Base-by-base conservation (phyloP, 2,888 invertebrate species). In the Apocheima hispidaria region DNA sequence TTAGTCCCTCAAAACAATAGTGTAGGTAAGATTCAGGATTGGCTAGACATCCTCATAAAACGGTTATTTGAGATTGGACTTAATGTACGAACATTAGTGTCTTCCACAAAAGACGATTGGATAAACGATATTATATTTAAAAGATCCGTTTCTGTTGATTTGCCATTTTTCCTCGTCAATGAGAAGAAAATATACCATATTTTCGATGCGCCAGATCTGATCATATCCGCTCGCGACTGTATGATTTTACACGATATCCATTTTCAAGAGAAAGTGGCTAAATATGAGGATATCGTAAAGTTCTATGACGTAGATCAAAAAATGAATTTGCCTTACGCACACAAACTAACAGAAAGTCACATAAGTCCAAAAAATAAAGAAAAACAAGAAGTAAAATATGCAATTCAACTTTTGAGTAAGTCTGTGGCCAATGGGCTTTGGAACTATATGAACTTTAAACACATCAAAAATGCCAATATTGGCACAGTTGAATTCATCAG, bases 381-480 rank as follows among this genome's bases (percentile, higher is more conserved):
- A 40, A 65, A 43, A 44, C 64, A 66, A 26, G 57, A 57, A 36
- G 48, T 64, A 5, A 38, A 57, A 38, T 9, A 57, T 9, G 66
- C 65, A 7, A 26, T 46, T 14, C 62, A 72, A 21, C 50, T 69
- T 5, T 63, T 75, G n/a, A 74, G 71, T 23, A 61, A 46, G 10
- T 54, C 59, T 20, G 74, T 74, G 0, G 75, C 74, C 0, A 59
- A 65, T 3, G 75, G 74, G 6, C 48, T 75, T 2, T 51, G 57
- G 6, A 58, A 64, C 0, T 72, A 65, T 35, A 48, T 68, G 1
- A 46, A 71, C 12, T 61, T 69, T 33, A 63, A 62, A 0, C 26
- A 60, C 7, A 49, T 74, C 18, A 60, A 65, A 4, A 50, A 61
- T 40, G 38, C 57, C 0, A 72, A 65, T 9, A 50, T 14, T 12